Evolutionary conservation across 2,113 vertebrate genomes (phyloP), one percentile per base, ranked within the genome.

Genomic region (Pseudopodoces humilis): DNA sequence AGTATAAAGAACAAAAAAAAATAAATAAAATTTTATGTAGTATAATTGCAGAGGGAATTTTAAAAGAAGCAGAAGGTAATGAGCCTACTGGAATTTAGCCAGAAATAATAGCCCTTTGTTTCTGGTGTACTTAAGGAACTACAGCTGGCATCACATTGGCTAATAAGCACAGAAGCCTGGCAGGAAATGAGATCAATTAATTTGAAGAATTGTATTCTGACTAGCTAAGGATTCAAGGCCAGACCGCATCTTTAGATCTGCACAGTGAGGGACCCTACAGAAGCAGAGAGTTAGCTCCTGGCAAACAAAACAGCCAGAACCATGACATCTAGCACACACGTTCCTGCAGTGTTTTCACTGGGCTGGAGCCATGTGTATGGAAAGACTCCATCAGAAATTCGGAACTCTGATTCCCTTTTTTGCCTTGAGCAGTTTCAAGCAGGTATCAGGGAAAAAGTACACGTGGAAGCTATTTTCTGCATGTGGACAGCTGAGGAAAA

Each of bases 131-230:
- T 95, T 92, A 88, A 95, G 79, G 76, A 95, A 81, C 75, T 92
- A 90, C 85, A 94, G 68, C 90, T 94, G 94, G 87, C 75, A 96
- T 95, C 85, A 92, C 78, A 81, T 83, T 92, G 84, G 47, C 82
- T 95, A 95, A 96, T 80, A 95, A 85, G 70, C 63, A 85, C 75
- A 94, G 92, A 95, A 94, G 82, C 59, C 94, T 93, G 89, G 85
- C 92, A 96, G 95, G 96, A 97, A 97, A 95, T 93, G 33, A 93
- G 88, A 94, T 94, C 95, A 93, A 96, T 96, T 96, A 94, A 97
- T 95, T 96, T 95, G 85, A 96, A 93, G 79, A 95, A 90, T 88
- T 86, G 59, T 90, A 52, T 80, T 96, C 87, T 78, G 55, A 83
- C 75, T 83, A 84, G 81, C 50, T 95, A 79, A 81, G 87, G 49